Percentiles rank a stretch among this genome's conserved stretches.
Evolutionary conservation across 2,888 invertebrate species (phyloP).

Genomic region (Tenthredo distinguenda): DNA sequence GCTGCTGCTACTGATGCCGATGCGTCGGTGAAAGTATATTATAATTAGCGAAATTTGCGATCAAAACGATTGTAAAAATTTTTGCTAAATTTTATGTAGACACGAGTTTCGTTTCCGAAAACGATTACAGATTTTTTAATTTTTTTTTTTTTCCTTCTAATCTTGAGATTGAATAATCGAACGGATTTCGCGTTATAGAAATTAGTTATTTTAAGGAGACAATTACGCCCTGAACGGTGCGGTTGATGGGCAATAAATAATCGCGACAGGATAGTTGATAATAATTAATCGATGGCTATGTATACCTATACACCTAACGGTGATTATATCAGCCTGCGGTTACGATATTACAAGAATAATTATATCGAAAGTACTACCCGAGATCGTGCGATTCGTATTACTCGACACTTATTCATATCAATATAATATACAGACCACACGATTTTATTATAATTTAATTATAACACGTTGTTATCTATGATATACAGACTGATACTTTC

Average conservation of each 20-base stretch:
- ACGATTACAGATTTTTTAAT: background rate
- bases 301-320: background rate
- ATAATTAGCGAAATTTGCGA: background rate
- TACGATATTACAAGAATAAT: slow-evolving; percentile 20
- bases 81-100: background rate
- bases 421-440: background rate
- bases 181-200: background rate
- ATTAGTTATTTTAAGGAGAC: background rate
- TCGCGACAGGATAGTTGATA: background rate
- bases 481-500: background rate
- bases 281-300: background rate
- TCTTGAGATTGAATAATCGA: background rate
- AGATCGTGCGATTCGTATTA: background rate
- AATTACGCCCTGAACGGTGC: background rate
- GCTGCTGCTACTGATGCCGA: no score
- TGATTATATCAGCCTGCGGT: slow-evolving; percentile 4
- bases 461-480: background rate
- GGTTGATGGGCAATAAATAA: background rate
- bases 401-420: background rate
- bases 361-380: background rate
- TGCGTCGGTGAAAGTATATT: background rate
- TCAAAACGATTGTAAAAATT: background rate
- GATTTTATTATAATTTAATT: background rate
- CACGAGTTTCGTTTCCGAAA: background rate
- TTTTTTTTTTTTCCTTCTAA: background rate